Evolutionary conservation across 2,797 vertebrate genomes (phyloP).

Genomic region (Adrianichthys oophorus): DNA sequence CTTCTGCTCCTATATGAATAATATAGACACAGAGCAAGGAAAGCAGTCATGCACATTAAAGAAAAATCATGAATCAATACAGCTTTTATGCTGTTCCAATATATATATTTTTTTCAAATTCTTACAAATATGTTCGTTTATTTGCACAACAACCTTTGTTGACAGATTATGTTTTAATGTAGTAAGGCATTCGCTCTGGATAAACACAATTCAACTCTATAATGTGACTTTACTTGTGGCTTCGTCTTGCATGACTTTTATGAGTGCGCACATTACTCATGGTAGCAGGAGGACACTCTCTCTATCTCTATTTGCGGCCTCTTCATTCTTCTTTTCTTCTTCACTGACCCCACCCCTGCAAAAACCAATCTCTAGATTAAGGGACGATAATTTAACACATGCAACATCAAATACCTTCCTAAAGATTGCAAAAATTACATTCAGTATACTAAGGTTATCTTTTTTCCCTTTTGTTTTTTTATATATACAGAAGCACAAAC

Average conservation of each 20-base stretch:
- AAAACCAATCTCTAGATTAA: slow-evolving; percentile 53
- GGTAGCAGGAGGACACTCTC: slow-evolving; percentile 71
- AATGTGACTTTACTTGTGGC: neutral
- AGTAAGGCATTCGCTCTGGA: neutral
- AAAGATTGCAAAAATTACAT: slow-evolving; percentile 4
- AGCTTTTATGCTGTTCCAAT: slow-evolving; percentile 21
- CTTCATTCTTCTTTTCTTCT: slow-evolving; percentile 71
- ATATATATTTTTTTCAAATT: slow-evolving; percentile 9
- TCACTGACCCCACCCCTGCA: slow-evolving; percentile 54
- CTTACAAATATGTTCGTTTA: slow-evolving; percentile 7
- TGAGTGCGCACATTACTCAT: slow-evolving; percentile 40
- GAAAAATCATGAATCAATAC: slow-evolving; percentile 12
- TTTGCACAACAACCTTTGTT: neutral
- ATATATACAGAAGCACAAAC: neutral
- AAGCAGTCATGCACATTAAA: slow-evolving; percentile 16
- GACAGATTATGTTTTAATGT: neutral
- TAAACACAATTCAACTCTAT: slow-evolving; percentile 10
- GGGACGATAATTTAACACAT: slow-evolving; percentile 6
- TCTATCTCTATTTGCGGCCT: slow-evolving; percentile 72
- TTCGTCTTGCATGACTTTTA: neutral
- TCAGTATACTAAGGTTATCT: neutral
- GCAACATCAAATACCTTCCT: slow-evolving; percentile 4
- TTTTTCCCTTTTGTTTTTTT: too few relatives aligned
- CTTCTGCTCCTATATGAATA: neutral
- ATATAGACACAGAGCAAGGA: slow-evolving; percentile 15